Conservation (phyloP, 2,888 invertebrate genomes). For the Balanococcus diminutus region DNA sequence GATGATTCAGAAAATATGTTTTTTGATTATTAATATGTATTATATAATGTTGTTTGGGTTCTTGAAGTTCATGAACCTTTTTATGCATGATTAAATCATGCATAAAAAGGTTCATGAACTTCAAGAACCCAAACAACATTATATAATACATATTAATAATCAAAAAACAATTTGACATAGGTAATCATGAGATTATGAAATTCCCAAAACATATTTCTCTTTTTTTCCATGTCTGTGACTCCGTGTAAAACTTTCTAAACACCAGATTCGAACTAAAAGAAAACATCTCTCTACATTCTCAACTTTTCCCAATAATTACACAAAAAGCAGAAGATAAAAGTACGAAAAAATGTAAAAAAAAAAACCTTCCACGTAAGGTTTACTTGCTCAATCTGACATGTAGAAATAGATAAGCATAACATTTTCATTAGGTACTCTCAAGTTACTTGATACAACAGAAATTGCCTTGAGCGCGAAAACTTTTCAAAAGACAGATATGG, state of each 20-base stretch:
- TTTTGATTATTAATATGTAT: not conserved
- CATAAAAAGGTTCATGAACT: not conserved
- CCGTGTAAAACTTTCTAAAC: not conserved
- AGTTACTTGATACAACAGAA: conserved; percentile 1
- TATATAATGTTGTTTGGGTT: not conserved
- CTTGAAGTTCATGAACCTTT: not conserved
- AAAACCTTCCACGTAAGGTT: not conserved
- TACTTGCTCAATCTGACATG: not conserved
- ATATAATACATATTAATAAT: not conserved
- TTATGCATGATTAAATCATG: too few relatives aligned
- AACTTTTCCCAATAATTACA: not conserved
- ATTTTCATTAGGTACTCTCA: conserved; percentile 11
- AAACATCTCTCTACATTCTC: not conserved
- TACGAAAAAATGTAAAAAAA: not conserved
- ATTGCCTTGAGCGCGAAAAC: not conserved
- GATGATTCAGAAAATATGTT: conserved; percentile 4
- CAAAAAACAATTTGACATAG: too few relatives aligned
- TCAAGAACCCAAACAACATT: not conserved
- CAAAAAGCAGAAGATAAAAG: not conserved
- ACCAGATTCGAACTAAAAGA: not conserved
- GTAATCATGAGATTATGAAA: too few relatives aligned
- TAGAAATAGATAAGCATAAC: not conserved
- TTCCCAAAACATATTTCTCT: too few relatives aligned
- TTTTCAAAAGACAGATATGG: conserved; percentile 32
- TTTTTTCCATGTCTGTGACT: too few relatives aligned